Percentiles rank a stretch among this genome's conserved stretches.
These are phyloP conservation scores for Syrista parreyssii DNA, from an alignment of 2,888 invertebrate genomes.

Conservation along the genomic window DNA sequence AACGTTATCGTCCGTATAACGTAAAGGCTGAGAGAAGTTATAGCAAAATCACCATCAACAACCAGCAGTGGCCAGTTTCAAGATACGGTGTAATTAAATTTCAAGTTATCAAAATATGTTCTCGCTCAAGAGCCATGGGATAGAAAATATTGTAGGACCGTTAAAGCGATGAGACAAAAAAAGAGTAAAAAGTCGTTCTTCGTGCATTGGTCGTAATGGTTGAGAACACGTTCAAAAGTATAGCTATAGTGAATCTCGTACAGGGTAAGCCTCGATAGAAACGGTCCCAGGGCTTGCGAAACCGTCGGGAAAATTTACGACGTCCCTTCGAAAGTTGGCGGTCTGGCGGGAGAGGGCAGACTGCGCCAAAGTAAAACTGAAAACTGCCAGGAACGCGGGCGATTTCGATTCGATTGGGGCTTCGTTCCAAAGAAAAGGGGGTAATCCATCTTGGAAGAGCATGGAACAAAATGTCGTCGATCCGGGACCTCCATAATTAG, in stretches of 20 bases:
- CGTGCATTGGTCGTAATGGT: background rate
- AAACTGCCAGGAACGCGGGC: background rate
- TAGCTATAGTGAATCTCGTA: background rate
- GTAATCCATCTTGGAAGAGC: conserved; percentile 57
- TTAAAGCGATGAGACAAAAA: background rate
- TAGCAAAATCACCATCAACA: background rate
- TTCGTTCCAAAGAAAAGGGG: conserved; percentile 12
- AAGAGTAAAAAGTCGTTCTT: background rate
- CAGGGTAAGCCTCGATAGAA: conserved; percentile 1
- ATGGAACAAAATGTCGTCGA: conserved; percentile 64
- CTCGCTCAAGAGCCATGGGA: background rate
- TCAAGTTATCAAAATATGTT: background rate
- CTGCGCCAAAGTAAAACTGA: background rate
- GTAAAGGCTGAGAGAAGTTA: background rate
- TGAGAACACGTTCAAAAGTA: background rate
- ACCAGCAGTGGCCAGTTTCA: background rate
- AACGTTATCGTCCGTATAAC: background rate
- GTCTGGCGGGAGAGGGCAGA: background rate
- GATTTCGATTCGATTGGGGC: background rate
- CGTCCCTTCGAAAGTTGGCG: background rate
- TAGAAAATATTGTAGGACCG: background rate
- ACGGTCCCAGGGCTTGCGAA: background rate
- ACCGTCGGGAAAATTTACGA: conserved; percentile 8
- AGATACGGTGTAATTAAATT: background rate
- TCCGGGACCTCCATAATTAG: conserved; percentile 63